Conservation (phyloP, 2,888 invertebrate species). For the Diaprepes abbreviatus region DNA sequence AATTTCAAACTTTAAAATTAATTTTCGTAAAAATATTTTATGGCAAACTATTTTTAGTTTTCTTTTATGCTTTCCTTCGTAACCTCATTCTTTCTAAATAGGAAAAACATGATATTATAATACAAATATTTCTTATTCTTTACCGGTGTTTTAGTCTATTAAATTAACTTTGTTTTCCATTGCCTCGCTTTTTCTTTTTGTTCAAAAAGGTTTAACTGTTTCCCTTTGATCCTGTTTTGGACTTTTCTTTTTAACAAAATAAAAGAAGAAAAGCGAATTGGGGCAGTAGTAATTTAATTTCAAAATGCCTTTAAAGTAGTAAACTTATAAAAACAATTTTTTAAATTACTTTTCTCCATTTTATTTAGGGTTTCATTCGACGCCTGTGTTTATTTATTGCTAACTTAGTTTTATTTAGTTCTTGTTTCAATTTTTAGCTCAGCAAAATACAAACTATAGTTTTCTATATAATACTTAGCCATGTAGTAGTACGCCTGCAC, state of each 20-base stretch:
- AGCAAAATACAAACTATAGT: no score
- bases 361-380: no score
- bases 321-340: not conserved
- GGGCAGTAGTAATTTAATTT: not conserved
- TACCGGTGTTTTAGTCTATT: not conserved
- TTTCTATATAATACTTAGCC: no score
- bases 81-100: not conserved
- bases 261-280: not conserved
- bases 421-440: no score
- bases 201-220: not conserved
- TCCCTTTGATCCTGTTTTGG: slow-evolving; percentile 9
- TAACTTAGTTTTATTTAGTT: no score
- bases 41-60: not conserved
- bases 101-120: not conserved
- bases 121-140: not conserved
- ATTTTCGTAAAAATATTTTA: no score
- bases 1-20: no score
- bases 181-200: not conserved
- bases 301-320: not conserved
- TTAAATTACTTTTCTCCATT: not conserved
- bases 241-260: slow-evolving; percentile 7
- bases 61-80: not conserved
- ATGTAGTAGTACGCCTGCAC: no score
- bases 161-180: not conserved
- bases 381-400: no score